These are phyloP conservation scores for Kryphioiulus occultus DNA, from an alignment of 2,888 invertebrate species.

Conservation along the genomic window DNA sequence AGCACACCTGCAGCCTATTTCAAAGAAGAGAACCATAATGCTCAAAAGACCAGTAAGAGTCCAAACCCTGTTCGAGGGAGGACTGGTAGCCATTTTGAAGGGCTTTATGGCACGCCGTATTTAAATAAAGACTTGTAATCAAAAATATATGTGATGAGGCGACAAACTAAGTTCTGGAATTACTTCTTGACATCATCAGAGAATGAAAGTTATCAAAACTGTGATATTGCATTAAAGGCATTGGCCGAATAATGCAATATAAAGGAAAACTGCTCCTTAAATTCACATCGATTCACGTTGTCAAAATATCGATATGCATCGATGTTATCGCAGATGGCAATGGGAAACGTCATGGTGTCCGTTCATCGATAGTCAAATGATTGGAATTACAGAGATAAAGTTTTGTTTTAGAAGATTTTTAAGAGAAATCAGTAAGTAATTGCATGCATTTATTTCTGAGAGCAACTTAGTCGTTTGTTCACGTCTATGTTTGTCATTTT, in stretches of 20 bases:
- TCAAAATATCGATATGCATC: not conserved
- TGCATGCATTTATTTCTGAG: not conserved
- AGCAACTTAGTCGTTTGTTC: not conserved
- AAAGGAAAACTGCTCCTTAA: not conserved
- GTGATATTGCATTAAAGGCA: not conserved
- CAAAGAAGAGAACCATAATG: not conserved
- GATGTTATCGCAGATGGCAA: not conserved
- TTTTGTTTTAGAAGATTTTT: not conserved
- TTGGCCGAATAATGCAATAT: not conserved
- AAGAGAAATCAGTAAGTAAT: not conserved
- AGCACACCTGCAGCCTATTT: constrained; percentile 28
- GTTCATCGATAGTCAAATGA: not conserved
- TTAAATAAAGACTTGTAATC: not conserved
- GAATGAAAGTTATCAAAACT: not conserved
- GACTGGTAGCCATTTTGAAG: not conserved
- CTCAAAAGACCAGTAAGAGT: constrained; percentile 25
- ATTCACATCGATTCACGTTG: not conserved
- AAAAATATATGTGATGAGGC: not conserved
- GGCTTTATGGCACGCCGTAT: not conserved
- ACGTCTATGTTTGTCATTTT: not conserved
- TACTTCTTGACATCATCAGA: not conserved
- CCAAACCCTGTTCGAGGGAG: constrained; percentile 24
- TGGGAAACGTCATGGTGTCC: not conserved
- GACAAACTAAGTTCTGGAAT: not conserved
- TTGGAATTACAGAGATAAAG: not conserved